Conservation (phyloP, 2,888 invertebrate species). For the Drosophila siamana region DNA sequence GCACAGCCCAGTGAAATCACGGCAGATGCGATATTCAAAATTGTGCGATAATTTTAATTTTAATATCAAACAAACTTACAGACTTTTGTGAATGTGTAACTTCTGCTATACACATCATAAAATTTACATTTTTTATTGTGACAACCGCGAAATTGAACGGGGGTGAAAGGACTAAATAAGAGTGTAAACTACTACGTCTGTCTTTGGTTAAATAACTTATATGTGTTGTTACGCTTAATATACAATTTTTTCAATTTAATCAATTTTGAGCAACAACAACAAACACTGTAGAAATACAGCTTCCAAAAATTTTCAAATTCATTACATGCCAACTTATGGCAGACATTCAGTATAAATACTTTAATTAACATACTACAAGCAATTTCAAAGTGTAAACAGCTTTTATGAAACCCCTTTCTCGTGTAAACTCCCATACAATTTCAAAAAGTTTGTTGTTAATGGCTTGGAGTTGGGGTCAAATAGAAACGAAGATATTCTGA, state of each 20-base stretch:
- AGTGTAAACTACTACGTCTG: not conserved
- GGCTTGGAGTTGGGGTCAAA: not conserved
- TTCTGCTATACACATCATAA: slow-evolving; percentile 18
- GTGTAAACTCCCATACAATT: slow-evolving; percentile 1
- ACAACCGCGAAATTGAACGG: not conserved
- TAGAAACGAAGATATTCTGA: not conserved
- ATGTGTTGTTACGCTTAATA: too few relatives aligned
- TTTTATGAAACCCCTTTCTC: not conserved
- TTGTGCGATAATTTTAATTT: slow-evolving; percentile 46
- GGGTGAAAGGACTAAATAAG: not conserved
- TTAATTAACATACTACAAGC: not conserved
- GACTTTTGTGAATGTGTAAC: slow-evolving; percentile 3
- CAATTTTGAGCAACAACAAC: too few relatives aligned
- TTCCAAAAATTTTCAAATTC: not conserved
- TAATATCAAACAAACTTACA: slow-evolving; percentile 30
- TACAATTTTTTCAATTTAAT: too few relatives aligned
- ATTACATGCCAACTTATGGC: not conserved
- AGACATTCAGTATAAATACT: not conserved
- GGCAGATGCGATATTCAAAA: slow-evolving; percentile 49
- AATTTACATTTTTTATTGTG: slow-evolving; percentile 17
- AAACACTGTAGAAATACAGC: too few relatives aligned
- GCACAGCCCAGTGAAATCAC: slow-evolving; percentile 35
- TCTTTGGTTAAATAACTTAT: not conserved
- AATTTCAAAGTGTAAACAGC: not conserved
- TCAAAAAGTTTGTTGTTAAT: slow-evolving; percentile 2